Percentiles rank a stretch among this genome's conserved stretches.
Evolutionary conservation across 2,113 vertebrate species (phyloP).

Genomic region (Chiloscyllium plagiosum): DNA sequence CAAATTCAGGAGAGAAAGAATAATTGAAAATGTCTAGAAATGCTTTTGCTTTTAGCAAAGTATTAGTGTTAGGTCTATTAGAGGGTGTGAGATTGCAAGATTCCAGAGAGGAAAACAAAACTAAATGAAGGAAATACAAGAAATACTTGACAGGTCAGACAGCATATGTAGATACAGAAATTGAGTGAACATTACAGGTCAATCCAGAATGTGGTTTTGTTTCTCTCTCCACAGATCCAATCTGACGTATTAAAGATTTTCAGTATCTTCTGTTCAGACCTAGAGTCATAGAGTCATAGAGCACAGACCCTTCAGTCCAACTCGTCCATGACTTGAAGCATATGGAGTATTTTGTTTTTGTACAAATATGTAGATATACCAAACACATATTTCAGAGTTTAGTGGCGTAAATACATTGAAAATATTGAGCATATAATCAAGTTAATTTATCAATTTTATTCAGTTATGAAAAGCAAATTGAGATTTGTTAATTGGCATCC

Average conservation of each 20-base stretch:
- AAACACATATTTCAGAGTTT: not conserved
- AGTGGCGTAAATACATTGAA: not conserved
- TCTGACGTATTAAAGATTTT: no score
- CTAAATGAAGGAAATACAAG: not conserved
- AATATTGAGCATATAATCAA: not conserved
- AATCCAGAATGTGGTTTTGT: no score
- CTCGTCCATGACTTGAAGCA: no score
- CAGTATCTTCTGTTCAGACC: no score
- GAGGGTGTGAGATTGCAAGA: not conserved
- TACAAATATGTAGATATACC: not conserved
- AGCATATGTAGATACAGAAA: no score
- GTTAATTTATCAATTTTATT: not conserved
- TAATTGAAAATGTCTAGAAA: not conserved
- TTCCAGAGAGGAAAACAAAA: not conserved
- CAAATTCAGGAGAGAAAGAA: not conserved
- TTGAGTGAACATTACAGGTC: no score
- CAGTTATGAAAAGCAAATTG: not conserved
- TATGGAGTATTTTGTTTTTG: no score
- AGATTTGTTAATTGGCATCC: not conserved
- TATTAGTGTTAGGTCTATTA: not conserved
- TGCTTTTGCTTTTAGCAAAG: not conserved
- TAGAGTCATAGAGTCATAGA: no score
- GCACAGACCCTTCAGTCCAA: no score
- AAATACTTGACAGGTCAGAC: no score
- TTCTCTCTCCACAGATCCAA: no score